Evolutionary conservation across 2,797 vertebrate species (phyloP), one percentile per base, ranked within the genome.

Genomic region (Silurus aristotelis): DNA sequence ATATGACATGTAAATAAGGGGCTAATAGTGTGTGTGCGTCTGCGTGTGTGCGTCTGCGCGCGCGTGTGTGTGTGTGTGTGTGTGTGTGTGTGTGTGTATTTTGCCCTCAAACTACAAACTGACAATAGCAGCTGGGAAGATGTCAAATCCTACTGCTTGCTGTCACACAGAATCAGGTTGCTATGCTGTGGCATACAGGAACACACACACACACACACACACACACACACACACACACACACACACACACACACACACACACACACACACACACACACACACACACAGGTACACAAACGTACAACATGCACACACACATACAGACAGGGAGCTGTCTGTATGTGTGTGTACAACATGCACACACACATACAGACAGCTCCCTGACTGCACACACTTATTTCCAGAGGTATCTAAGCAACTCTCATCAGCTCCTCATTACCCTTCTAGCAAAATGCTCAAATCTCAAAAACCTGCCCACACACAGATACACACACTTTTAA

Each of bases 51-150:
- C 80, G 12, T 19, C 84, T 87, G 20, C n/a, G 20, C 10, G 60
- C 9, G 20, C 6, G 58, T 20, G 58, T 60, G 58, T 60, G 31
- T 3, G 31, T 31, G 31, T 31, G 31, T 31, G 31, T 31, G 31
- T 31, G 38, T 38, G 38, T 38, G 38, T 38, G 38, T 38, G 38
- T 38, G 38, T 38, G 38, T 38, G 38, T 38, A 0, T 38, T 38
- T 38, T 38, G 38, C 38, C 38, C 38, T 38, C 38, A 38, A 38
- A 22, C 88, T 73, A 70, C 22, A 83, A 61, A 86, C 67, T 87
- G 84, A 91, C 89, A 90, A 78, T 58, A 78, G 82, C 87, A 89
- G 88, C 91, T 87, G 84, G 88, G 81, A 85, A 84, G 68, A 63
- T 90, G 80, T 88, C 87, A 91, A 83, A 86, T 68, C 80, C 78